Base-by-base conservation (phyloP, 2,797 vertebrate species). In the Acanthurus lineatus region DNA sequence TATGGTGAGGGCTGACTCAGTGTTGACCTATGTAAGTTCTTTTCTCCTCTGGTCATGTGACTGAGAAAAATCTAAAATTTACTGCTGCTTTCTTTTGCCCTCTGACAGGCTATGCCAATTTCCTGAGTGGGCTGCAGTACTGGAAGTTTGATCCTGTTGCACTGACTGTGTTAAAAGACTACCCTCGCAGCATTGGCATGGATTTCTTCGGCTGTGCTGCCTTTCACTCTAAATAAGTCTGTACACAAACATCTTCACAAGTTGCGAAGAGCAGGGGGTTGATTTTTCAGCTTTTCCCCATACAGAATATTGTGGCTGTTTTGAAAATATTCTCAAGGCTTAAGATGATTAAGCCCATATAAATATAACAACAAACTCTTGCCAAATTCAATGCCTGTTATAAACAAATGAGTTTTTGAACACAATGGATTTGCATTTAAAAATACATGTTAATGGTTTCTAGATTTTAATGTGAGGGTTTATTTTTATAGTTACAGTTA, bases 111-210 rank as follows among this genome's bases (percentile, higher is more conserved):
- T 91, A 85, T 4, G 79, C 75, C 16, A 88, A 88, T 44, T 91
- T 91, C 89, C 91, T 97, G 70, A 95, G 92, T 0, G 96, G 96
- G 16, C 89, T 8, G 64, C 87, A 95, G 52, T 97, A 97, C 79
- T 97, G 96, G 97, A 97, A 96, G 91, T 96, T 97, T 6, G 96
- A 97, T 53, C 96, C 96, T 0, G 89, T 95, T 64, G 92, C 92
- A 14, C 78, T 95, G 78, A 95, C 94, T 63, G 94, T 95, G 76
- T 73, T 97, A 45, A 94, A 96, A 22, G 96, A 96, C 16, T 97
- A 96, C 80, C 97, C 97, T 3, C 96, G 96, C 48, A 93, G 86
- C 38, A 92, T 97, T 47, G 95, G 96, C 67, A 89, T 89, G 10
- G 97, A 97, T 80, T 92, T 90, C 78, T 92, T 92, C 42, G 83